These are phyloP conservation scores for Gonocerus acuteangulatus DNA, from an alignment of 2,888 invertebrate genomes.

Conservation along the genomic window DNA sequence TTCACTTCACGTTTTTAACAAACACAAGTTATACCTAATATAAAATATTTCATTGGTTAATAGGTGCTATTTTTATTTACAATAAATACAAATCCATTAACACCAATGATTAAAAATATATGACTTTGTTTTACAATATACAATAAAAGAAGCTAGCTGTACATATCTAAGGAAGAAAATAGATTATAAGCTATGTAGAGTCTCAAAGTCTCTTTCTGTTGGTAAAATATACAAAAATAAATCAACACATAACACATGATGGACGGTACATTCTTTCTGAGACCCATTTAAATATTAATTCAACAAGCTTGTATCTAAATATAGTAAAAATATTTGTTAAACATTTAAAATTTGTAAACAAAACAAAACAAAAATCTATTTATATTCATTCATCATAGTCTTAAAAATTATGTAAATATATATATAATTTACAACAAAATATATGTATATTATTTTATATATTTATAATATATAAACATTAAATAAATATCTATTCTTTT, in stretches of 20 bases:
- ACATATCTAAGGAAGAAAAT: conserved; percentile 10
- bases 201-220: background rate
- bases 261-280: conserved; percentile 21
- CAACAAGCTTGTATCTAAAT: conserved; percentile 3
- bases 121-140: background rate
- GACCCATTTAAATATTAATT: conserved; percentile 12
- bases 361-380: conserved; percentile 18
- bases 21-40: background rate
- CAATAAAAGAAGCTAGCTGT: conserved; percentile 6
- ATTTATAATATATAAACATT: conserved; percentile 18
- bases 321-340: conserved; percentile 18
- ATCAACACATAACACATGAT: conserved; percentile 18
- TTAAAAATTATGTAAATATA: conserved; percentile 26
- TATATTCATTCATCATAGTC: conserved; percentile 4
- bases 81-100: conserved; percentile 16
- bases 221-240: conserved; percentile 24
- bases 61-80: conserved; percentile 9
- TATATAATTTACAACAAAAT: conserved; percentile 20
- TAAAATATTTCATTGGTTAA: no score
- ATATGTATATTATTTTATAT: conserved; percentile 7
- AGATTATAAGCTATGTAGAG: conserved; percentile 11
- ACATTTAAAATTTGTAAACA: conserved; percentile 27
- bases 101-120: conserved; percentile 8
- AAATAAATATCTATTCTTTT: conserved; percentile 20
- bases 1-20: background rate